These are phyloP conservation scores for Alviniconcha marisindica DNA, from an alignment of 1,140 invertebrate species.

Conservation along the genomic window DNA sequence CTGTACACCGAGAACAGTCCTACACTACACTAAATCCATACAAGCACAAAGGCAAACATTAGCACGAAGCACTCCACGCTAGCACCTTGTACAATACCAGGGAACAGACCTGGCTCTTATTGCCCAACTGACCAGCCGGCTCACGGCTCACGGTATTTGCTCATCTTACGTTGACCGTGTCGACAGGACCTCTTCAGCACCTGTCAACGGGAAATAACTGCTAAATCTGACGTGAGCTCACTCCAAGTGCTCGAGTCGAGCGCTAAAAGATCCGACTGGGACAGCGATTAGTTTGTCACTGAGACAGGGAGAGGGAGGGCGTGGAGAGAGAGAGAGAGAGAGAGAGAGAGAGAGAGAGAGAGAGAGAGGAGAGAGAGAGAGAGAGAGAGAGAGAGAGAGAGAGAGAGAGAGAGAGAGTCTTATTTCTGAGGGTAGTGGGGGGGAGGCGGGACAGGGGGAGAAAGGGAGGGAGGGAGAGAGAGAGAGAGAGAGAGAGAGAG, in stretches of 20 bases:
- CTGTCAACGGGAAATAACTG: background rate
- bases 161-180: background rate
- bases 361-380: background rate
- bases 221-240: too few species aligned
- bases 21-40: too few species aligned
- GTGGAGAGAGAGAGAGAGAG: constrained; percentile 12
- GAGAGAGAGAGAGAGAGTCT: background rate
- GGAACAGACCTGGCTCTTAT: background rate
- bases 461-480: background rate
- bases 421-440: background rate
- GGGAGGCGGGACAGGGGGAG: background rate
- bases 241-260: too few species aligned
- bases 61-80: background rate
- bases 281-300: too few species aligned
- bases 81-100: too few species aligned
- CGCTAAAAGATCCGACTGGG: too few species aligned
- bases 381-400: background rate
- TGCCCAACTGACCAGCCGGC: background rate
- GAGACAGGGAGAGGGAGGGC: background rate
- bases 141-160: background rate
- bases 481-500: background rate
- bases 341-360: background rate
- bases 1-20: too few species aligned
- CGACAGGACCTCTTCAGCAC: background rate
- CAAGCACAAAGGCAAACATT: background rate